Conservation (phyloP, 2,113 vertebrate genomes). For the Ictalurus punctatus region DNA sequence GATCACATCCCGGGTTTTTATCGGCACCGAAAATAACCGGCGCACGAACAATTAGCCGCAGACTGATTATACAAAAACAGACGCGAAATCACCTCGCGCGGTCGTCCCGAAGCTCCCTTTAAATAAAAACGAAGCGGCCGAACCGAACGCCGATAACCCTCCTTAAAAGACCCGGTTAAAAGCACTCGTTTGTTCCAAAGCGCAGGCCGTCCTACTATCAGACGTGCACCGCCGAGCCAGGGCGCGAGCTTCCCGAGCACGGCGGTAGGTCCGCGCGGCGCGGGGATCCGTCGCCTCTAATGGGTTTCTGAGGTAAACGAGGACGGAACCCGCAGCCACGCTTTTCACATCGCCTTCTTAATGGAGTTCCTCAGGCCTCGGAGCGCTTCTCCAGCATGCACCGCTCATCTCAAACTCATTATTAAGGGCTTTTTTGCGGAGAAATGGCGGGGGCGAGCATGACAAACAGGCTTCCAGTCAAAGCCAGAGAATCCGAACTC, state of each 20-base stretch:
- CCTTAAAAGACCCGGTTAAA: not conserved
- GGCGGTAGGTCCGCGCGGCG: slow-evolving; percentile 15
- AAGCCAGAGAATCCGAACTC: not conserved
- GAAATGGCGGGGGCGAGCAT: slow-evolving; percentile 24
- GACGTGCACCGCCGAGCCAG: not conserved
- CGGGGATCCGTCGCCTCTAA: slow-evolving; percentile 21
- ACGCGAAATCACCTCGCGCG: not conserved
- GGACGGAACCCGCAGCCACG: slow-evolving; percentile 65
- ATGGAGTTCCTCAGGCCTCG: slow-evolving; percentile 72
- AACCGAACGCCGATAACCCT: not conserved
- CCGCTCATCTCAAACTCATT: slow-evolving; percentile 58
- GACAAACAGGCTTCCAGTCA: slow-evolving; percentile 4
- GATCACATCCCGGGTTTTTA: not conserved
- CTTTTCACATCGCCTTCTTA: slow-evolving; percentile 71
- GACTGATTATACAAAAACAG: not conserved
- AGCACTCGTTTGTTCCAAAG: not conserved
- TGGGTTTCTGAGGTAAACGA: slow-evolving; percentile 40
- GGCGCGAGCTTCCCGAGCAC: slow-evolving; percentile 10
- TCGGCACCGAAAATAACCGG: not conserved
- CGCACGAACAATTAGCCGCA: not conserved
- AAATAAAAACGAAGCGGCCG: not conserved
- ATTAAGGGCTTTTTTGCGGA: slow-evolving; percentile 52
- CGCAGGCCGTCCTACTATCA: not conserved
- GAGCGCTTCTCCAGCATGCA: slow-evolving; percentile 52
- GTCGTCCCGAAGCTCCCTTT: not conserved